phyloP scores from a whole-genome alignment of 2,888 invertebrate genomes.

The Anthoptus insignis region DNA sequence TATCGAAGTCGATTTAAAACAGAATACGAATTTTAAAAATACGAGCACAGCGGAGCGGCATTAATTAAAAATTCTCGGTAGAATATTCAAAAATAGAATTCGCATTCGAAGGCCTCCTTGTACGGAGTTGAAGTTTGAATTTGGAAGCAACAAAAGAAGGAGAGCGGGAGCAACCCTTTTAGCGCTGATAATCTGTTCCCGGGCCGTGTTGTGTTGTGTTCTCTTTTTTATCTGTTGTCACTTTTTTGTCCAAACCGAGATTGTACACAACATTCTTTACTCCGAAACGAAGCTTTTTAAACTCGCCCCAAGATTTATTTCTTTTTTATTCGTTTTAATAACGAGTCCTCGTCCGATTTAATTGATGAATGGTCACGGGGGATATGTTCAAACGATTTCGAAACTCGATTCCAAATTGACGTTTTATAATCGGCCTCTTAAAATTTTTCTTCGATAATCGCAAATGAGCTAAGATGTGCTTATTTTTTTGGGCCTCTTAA shows the following conservation, averaged over 20 bases:
- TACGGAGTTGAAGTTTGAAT: constrained; percentile 85
- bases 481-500: constrained; percentile 3
- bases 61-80: constrained; percentile 87
- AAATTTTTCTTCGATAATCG: constrained; percentile 27
- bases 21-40: constrained; percentile 85
- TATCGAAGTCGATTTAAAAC: constrained; percentile 85
- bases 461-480: constrained; percentile 1
- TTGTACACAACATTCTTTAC: constrained; percentile 87
- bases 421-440: constrained; percentile 37
- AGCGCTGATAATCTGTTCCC: constrained; percentile 87
- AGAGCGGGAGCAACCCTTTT: constrained; percentile 87
- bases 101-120: constrained; percentile 86
- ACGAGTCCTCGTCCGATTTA: constrained; percentile 79
- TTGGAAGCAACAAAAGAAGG: constrained; percentile 85
- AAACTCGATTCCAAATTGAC: constrained; percentile 62
- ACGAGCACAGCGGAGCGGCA: constrained; percentile 83
- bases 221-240: constrained; percentile 85
- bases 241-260: constrained; percentile 85
- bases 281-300: constrained; percentile 85
- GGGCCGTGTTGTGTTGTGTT: constrained; percentile 78
- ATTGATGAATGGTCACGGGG: constrained; percentile 83
- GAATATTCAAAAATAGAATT: constrained; percentile 87
- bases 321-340: constrained; percentile 81
- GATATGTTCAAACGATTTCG: constrained; percentile 69
- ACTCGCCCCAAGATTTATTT: constrained; percentile 78